Conservation (phyloP, 2,797 vertebrate species). For the Coracias cyanogaster region DNA sequence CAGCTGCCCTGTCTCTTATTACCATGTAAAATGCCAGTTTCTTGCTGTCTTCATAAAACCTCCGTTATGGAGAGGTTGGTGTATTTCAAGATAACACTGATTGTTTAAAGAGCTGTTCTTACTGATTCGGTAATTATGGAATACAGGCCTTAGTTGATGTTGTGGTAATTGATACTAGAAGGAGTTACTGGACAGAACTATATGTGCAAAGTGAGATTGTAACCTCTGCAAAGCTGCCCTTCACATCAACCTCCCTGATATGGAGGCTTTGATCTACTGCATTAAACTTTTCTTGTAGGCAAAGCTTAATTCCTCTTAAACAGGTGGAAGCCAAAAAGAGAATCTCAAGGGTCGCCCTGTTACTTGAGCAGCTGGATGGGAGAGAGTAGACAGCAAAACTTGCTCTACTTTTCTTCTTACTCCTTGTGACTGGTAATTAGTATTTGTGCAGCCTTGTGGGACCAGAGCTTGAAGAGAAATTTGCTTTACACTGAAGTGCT, state of each 20-base stretch:
- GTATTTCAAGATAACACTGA: not conserved
- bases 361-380: not conserved
- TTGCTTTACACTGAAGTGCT: not conserved
- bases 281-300: not conserved
- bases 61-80: not conserved
- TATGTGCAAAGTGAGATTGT: not conserved
- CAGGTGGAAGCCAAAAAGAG: not conserved
- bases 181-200: not conserved
- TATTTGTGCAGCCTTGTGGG: not conserved
- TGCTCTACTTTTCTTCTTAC: not conserved
- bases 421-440: not conserved
- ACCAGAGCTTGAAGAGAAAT: not conserved
- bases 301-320: not conserved
- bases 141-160: not conserved
- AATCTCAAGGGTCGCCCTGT: not conserved
- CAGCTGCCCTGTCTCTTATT: not conserved
- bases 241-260: not conserved
- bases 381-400: not conserved
- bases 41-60: not conserved
- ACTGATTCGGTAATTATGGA: rapidly evolving
- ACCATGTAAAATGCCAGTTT: not conserved
- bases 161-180: not conserved
- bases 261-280: not conserved
- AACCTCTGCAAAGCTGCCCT: not conserved
- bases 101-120: not conserved